phyloP scores from a whole-genome alignment of 2,888 invertebrate genomes.

The Apotomis capreana region DNA sequence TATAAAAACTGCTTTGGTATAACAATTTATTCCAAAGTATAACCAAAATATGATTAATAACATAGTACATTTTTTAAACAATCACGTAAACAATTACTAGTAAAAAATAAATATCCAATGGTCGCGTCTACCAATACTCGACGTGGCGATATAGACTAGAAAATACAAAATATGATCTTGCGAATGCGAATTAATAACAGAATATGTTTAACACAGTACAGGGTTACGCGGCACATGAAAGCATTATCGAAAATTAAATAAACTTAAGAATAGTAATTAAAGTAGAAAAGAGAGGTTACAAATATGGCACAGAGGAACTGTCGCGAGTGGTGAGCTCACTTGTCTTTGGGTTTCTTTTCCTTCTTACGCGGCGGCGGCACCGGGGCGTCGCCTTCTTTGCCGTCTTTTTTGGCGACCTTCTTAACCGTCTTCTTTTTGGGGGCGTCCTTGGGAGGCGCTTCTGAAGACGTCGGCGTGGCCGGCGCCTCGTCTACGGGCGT shows the following conservation, averaged over 20 bases:
- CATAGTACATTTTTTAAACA: conserved; percentile 34
- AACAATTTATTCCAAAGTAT: conserved; percentile 36
- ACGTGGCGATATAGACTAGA: conserved; percentile 50
- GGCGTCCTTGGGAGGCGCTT: conserved; percentile 53
- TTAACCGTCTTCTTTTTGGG: conserved; percentile 76
- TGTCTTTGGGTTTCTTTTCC: conserved; percentile 82
- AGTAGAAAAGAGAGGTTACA: conserved; percentile 68
- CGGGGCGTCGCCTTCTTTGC: conserved; percentile 76
- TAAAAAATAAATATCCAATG: conserved; percentile 44
- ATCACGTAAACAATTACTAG: conserved; percentile 26
- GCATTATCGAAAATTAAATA: conserved; percentile 73
- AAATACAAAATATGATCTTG: conserved; percentile 63
- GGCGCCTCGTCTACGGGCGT: conserved; percentile 43
- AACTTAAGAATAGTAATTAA: conserved; percentile 53
- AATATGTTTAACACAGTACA: conserved; percentile 63
- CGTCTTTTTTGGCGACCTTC: conserved; percentile 81
- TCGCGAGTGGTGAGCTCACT: conserved; percentile 68
- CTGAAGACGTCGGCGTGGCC: conserved; percentile 44
- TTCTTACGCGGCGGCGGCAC: conserved; percentile 83
- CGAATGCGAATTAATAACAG: conserved; percentile 59
- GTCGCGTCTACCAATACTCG: conserved; percentile 51
- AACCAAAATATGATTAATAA: conserved; percentile 37
- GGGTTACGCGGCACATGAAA: conserved; percentile 74
- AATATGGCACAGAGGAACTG: conserved; percentile 80
- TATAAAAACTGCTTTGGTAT: conserved; percentile 41